Evolutionary conservation across 2,113 vertebrate genomes (phyloP), one percentile per base, ranked within the genome.

Genomic region (Halichoeres trimaculatus): DNA sequence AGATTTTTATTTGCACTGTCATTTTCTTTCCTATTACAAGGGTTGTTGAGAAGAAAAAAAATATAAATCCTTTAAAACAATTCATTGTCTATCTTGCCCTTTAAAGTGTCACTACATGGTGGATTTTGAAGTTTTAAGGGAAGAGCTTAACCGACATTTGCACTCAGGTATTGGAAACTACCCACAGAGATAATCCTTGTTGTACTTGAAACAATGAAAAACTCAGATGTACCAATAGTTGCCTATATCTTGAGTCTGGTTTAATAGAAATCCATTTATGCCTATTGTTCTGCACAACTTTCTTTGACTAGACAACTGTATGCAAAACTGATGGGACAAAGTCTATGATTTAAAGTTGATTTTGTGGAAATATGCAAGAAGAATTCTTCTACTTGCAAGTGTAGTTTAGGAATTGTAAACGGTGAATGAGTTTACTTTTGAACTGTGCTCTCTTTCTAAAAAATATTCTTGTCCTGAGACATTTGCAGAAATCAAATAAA

Each of bases 291-390:
- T 63, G 53, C 43, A 65, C 48, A 48, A 51, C 16, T n/a, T 52
- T 45, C 13, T 52, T 48, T 62, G 22, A 55, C 41, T 69, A 34
- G 22, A 34, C 34, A 57, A 58, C 45, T 41, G 63, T 20, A 67
- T 23, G 26, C 20, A 53, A 14, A 60, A 67, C 50, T 36, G 55
- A 61, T 2, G 11, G 24, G n/a, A 64, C 10, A 57, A 56, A 41
- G 41, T 19, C 45, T 13, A 22, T 56, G 30, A 45, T 52, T 17
- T 47, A 17, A 35, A 52, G 1, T 8, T 59, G n/a, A 51, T 41
- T 59, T 45, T 45, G 8, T 41, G 45, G 14, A 2, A 45, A 13
- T 59, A 17, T 66, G 22, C 1, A 1, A 17, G 11, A 16, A 16
- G 51, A 61, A 48, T 60, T 22, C 7, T 35, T 36, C 19, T 24